Percentiles rank a stretch among this genome's conserved stretches.
phyloP scores from a whole-genome alignment of 2,888 invertebrate genomes.

The Clostera curtula region DNA sequence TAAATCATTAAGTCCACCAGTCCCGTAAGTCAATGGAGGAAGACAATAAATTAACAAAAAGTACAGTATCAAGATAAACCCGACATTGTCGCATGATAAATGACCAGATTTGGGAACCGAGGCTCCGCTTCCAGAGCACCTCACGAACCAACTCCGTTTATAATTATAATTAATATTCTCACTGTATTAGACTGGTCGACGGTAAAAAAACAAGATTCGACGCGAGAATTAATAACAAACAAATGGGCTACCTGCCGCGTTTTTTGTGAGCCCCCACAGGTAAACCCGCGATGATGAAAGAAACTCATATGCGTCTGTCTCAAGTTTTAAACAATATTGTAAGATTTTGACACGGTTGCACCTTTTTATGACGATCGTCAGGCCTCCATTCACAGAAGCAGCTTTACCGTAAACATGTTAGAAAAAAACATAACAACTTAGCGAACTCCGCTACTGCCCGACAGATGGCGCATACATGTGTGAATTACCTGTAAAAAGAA shows the following conservation, averaged over 20 bases:
- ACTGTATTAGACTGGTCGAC: constrained; percentile 70
- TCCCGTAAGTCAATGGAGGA: constrained; percentile 25
- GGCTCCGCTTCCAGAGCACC: constrained; percentile 53
- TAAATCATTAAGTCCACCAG: constrained; percentile 29
- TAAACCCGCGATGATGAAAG: constrained; percentile 64
- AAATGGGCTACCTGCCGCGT: constrained; percentile 74
- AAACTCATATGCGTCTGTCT: constrained; percentile 67
- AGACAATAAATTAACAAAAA: constrained; percentile 39
- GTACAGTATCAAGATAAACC: constrained; percentile 57
- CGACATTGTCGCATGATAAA: constrained; percentile 72
- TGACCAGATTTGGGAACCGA: constrained; percentile 67
- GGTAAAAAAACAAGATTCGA: constrained; percentile 62
- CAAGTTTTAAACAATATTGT: constrained; percentile 67
- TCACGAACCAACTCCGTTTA: constrained; percentile 65
- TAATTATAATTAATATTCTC: constrained; percentile 76
- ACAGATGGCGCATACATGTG: constrained; percentile 48
- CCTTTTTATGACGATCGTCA: constrained; percentile 50
- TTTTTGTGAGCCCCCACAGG: constrained; percentile 71
- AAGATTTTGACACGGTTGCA: constrained; percentile 67
- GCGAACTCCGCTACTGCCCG: constrained; percentile 43
- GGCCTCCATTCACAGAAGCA: constrained; percentile 59
- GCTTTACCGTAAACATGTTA: constrained; percentile 33
- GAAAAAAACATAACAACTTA: constrained; percentile 32
- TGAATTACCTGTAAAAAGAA: constrained; percentile 33
- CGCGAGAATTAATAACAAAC: constrained; percentile 75